phyloP scores from a whole-genome alignment of 1,140 invertebrate species.

The Babylonia areolata region DNA sequence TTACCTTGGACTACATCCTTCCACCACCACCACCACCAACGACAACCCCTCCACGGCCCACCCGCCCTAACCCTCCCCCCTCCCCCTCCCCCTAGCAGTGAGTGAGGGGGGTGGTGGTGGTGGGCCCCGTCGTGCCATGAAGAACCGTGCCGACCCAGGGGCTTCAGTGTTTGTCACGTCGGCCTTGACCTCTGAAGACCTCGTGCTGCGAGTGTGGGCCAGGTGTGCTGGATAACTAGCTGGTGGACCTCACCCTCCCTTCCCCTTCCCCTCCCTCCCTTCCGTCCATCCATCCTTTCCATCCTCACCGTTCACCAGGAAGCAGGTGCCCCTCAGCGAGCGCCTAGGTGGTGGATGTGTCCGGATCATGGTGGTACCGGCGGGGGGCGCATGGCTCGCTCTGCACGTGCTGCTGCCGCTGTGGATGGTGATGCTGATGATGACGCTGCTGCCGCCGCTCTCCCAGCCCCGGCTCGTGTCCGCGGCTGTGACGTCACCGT shows the following conservation, averaged over 20 bases:
- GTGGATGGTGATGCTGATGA: no score
- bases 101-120: no score
- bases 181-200: background rate
- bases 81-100: no score
- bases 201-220: background rate
- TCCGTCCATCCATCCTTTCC: no score
- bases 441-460: no score
- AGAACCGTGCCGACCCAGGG: background rate
- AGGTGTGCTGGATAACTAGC: background rate
- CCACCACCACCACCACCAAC: no score
- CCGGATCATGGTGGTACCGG: conserved; percentile 25
- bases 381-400: conserved; percentile 25
- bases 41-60: no score
- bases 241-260: no score
- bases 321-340: background rate
- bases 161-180: background rate
- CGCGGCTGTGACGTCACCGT: conserved; percentile 15
- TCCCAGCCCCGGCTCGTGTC: conserved; percentile 1
- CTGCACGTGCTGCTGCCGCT: conserved; percentile 11
- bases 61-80: no score
- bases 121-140: background rate
- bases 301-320: no score
- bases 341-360: conserved; percentile 2
- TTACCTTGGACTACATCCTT: no score
- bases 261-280: background rate